phyloP scores from a whole-genome alignment of 2,113 vertebrate genomes.

The Leptodactylus fuscus region DNA sequence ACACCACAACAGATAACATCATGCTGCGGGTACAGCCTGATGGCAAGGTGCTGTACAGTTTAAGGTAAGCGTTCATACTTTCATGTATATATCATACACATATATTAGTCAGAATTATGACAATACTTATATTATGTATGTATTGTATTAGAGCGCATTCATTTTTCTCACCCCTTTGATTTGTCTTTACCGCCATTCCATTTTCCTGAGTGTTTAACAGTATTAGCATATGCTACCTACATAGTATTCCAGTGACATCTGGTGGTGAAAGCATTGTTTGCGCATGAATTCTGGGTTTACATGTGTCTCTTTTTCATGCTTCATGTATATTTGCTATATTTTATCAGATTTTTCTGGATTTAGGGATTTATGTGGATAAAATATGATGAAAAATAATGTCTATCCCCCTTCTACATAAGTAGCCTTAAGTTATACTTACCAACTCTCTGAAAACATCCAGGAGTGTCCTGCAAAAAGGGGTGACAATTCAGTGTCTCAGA shows the following conservation, averaged over 20 bases:
- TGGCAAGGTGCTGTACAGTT: constrained; percentile 95
- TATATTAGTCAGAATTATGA: not conserved
- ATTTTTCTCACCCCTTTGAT: too few species aligned
- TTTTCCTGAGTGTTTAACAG: not conserved
- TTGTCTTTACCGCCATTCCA: too few species aligned
- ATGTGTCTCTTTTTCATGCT: not conserved
- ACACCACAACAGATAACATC: constrained; percentile 96
- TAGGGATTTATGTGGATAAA: too few species aligned
- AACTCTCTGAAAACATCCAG: too few species aligned
- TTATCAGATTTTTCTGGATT: too few species aligned
- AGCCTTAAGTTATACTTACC: too few species aligned
- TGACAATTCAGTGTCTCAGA: too few species aligned
- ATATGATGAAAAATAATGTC: too few species aligned
- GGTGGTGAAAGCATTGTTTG: not conserved
- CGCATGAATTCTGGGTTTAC: not conserved
- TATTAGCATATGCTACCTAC: not conserved
- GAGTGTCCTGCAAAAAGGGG: too few species aligned
- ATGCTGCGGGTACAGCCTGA: constrained; percentile 96
- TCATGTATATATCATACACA: not conserved
- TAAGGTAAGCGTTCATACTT: constrained; percentile 78
- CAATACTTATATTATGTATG: not conserved
- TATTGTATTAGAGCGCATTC: too few species aligned
- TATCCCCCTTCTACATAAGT: too few species aligned
- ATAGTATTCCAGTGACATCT: not conserved
- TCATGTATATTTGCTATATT: not conserved